Evolutionary conservation across 2,888 invertebrate species (phyloP), one percentile per base, ranked within the genome.

Genomic region (Sialis lutaria): DNA sequence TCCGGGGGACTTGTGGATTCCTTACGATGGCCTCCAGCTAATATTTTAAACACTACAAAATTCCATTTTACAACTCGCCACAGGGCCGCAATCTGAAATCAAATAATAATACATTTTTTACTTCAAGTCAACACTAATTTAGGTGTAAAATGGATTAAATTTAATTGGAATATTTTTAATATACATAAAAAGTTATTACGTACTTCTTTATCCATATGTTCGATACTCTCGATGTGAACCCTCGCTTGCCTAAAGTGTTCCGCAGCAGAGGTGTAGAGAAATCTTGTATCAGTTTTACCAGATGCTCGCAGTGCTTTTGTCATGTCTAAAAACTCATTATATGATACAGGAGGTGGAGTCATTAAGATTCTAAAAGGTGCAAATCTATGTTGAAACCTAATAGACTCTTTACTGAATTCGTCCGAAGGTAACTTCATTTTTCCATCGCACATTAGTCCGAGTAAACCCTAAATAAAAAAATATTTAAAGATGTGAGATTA

Each of bases 41-140:
- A 67, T 50, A 97, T 69, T 66, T 92, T 93, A 66, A 93, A 74
- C 9, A 96, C 95, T 54, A 97, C 84, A 62, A 90, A 92, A 71
- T 97, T 97, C 0, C 90, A 92, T 73, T 96, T 96, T 39, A 88
- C 82, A 53, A 96, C 84, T 67, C 87, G 89, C 44, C 93, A 69
- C 52, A 95, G 74, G 60, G 85, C 84, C 32, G 73, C 69, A 50
- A 87, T 77, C 82, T 88, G 67, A 12, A 72, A 73, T 51, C 52
- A 44, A 56, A 47, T 54, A 49, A 45, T 44, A 47, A 54, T 55
- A 51, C 49, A 40, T 52, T 49, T 30, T 37, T 37, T 37, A 10
- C 12, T 8, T 7, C n/a, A 6, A 6, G 7, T 8, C n/a, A 37
- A 10, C 7, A 12, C 7, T 35, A 10, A 35, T n/a, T n/a, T n/a